Conservation (phyloP, 2,888 invertebrate species). For the Phania funesta region DNA sequence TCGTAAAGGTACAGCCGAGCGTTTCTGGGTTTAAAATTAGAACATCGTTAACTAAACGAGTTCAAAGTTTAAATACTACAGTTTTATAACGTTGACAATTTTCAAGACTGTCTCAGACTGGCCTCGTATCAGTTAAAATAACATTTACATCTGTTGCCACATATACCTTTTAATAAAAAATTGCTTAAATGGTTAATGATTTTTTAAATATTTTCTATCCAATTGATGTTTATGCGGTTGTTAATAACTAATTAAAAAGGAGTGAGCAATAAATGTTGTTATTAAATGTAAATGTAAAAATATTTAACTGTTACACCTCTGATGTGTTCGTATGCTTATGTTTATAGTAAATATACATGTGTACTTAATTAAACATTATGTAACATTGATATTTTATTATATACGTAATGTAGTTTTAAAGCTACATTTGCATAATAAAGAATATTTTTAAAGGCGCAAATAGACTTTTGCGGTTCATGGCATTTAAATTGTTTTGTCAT, state of each 20-base stretch:
- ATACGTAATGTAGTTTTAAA: conserved; percentile 12
- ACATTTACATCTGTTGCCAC: neutral
- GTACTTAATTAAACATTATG: conserved; percentile 43
- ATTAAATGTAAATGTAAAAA: conserved; percentile 1
- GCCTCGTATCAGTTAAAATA: neutral
- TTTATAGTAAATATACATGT: neutral
- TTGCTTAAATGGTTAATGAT: conserved; percentile 32
- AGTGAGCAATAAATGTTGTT: neutral
- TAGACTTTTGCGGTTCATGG: no score
- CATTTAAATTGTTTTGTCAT: no score
- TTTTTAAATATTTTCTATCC: conserved; percentile 29
- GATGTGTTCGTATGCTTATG: neutral
- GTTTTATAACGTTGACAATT: no score
- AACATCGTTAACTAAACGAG: no score
- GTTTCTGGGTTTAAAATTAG: no score
- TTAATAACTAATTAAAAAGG: conserved; percentile 55
- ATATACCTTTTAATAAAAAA: neutral
- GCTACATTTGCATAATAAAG: neutral
- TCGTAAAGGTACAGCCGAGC: no score
- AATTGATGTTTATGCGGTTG: conserved; percentile 57
- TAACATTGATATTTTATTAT: conserved; percentile 31
- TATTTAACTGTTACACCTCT: neutral
- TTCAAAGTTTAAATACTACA: no score
- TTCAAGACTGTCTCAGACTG: no score
- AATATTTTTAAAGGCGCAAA: neutral